Evolutionary conservation across 2,113 vertebrate genomes (phyloP), one percentile per base, ranked within the genome.

Genomic region (Ailurus styani): DNA sequence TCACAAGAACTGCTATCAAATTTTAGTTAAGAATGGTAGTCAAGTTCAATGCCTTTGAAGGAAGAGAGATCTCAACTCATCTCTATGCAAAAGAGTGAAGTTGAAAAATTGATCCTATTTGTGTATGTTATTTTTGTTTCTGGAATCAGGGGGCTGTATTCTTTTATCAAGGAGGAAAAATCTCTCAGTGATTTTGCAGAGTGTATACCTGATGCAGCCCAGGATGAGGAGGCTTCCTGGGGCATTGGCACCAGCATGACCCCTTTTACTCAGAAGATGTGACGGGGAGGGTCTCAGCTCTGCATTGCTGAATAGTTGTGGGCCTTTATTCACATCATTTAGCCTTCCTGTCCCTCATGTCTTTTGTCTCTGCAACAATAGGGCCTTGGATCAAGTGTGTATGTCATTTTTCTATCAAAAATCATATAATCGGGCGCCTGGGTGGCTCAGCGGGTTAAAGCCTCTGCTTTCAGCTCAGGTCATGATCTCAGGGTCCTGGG

Each of bases 181-280:
- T 7, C 3, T 18, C 27, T 45, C 21, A 4, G 31, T 7, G 54
- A 14, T 2, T 1, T 1, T 45, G 40, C 54, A 60, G 52, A 34
- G 3, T 29, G 52, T 52, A 37, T 78, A 31, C 18, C 10, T 11
- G 7, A 4, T 3, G 18, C 14, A 18, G 31, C 14, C 34, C 23
- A 4, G 4, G 9, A 10, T 0, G 3, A 40, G 23, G 27, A 54
- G 18, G 52, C 3, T 23, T 21, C 52, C 40, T 7, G 57, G 14
- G 2, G 21, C 12, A 0, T 42, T 15, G 9, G 23, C 0, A 7
- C 2, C 45, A 81, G 3, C 9, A 0, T 0, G 9, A 5, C 7
- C 12, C 31, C 0, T 25, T 86, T 10, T 7, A n/a, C 5, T 18
- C 12, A 11, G 40, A 10, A 37, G 1, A 15, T 0, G 0, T 7